Conservation (phyloP, 2,113 vertebrate species). For the Gambusia holbrooki region DNA sequence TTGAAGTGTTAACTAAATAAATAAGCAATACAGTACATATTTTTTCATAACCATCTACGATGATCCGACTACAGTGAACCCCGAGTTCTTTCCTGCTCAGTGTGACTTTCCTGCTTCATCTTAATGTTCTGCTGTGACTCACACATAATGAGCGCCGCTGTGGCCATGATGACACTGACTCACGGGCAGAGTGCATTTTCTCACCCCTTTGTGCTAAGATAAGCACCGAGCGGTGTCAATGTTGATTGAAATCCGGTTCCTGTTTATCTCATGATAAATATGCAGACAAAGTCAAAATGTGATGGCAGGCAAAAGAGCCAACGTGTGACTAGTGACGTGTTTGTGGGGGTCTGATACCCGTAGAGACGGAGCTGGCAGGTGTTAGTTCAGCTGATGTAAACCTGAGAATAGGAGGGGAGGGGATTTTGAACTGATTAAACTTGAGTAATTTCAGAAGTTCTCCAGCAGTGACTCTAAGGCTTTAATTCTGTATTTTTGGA, state of each 20-base stretch:
- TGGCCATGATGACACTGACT: constrained; percentile 25
- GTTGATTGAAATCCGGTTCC: not conserved
- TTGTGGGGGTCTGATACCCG: not conserved
- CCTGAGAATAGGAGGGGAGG: too few relatives aligned
- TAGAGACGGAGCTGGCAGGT: not conserved
- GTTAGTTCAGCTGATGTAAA: too few relatives aligned
- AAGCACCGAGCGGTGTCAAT: too few relatives aligned
- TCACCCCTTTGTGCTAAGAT: not conserved
- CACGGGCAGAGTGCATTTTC: constrained; percentile 19
- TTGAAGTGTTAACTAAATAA: too few relatives aligned
- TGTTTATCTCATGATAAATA: not conserved
- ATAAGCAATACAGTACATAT: not conserved
- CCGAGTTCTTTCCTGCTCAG: too few relatives aligned
- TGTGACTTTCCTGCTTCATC: not conserved
- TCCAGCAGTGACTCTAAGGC: too few relatives aligned
- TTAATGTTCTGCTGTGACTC: constrained; percentile 31
- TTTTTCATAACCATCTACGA: not conserved
- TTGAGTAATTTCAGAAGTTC: too few relatives aligned
- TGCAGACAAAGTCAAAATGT: not conserved
- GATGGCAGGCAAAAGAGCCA: not conserved
- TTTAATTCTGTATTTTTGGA: too few relatives aligned
- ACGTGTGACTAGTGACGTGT: not conserved
- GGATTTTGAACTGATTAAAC: too few relatives aligned
- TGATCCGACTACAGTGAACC: not conserved
- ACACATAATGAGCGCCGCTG: constrained; percentile 16